These are phyloP conservation scores for Tangara arthus DNA, from an alignment of 2,797 vertebrate genomes.

Conservation along the genomic window DNA sequence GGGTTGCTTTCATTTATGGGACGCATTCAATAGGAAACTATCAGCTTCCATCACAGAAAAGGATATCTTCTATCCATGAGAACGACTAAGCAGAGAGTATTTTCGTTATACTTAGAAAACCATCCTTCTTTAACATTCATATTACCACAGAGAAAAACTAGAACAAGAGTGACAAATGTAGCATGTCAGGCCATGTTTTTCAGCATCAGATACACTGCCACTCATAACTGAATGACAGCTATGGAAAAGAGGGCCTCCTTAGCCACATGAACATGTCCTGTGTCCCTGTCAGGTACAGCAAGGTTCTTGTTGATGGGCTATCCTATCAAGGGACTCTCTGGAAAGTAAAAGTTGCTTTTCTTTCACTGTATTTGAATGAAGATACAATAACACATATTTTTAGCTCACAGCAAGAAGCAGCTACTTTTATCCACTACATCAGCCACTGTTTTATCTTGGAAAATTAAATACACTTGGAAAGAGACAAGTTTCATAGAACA, in stretches of 20 bases:
- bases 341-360: not conserved
- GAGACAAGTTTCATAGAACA: not conserved
- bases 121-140: not conserved
- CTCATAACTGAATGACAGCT: not conserved
- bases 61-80: not conserved
- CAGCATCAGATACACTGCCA: not conserved
- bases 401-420: not conserved
- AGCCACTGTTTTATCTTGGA: not conserved
- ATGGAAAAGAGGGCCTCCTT: not conserved
- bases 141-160: not conserved
- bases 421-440: not conserved
- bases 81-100: not conserved
- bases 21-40: not conserved
- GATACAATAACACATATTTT: not conserved
- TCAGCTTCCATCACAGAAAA: not conserved
- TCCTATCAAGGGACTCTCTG: not conserved
- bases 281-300: not conserved
- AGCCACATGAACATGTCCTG: rapidly evolving
- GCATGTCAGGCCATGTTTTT: not conserved
- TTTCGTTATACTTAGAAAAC: not conserved
- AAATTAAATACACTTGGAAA: not conserved
- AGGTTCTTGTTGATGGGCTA: not conserved
- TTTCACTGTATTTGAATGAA: not conserved
- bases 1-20: not conserved
- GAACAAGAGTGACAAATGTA: not conserved